Evolutionary conservation across 2,888 invertebrate species (phyloP).

Genomic region (Biston betularia): DNA sequence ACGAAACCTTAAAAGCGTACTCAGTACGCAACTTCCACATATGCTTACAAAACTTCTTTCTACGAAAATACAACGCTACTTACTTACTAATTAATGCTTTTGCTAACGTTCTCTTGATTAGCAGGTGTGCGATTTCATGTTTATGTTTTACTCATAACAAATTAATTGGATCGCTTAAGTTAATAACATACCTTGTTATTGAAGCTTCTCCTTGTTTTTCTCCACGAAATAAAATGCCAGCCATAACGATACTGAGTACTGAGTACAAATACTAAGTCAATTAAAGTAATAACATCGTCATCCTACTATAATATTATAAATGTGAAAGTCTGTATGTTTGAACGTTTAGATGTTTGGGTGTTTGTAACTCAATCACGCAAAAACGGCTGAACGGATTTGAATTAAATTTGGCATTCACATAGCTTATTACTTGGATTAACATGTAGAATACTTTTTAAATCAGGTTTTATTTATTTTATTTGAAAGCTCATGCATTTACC

Average conservation of each 20-base stretch:
- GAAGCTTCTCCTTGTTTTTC: background rate
- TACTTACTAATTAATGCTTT: conserved; percentile 7
- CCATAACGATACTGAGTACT: background rate
- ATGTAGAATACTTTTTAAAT: too few species aligned
- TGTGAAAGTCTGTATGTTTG: too few species aligned
- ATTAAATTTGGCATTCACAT: too few species aligned
- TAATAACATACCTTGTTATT: background rate
- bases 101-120: conserved; percentile 2
- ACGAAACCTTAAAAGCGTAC: too few species aligned
- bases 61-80: background rate
- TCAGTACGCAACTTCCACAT: background rate
- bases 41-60: conserved; percentile 1
- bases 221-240: background rate
- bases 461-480: too few species aligned
- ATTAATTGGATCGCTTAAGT: conserved; percentile 7
- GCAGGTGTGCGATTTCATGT: conserved; percentile 15
- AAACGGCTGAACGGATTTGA: too few species aligned
- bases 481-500: too few species aligned
- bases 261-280: background rate
- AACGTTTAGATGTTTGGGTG: too few species aligned
- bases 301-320: too few species aligned
- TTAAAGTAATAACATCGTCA: too few species aligned
- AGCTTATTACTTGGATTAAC: too few species aligned
- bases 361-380: too few species aligned
- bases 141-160: background rate